Conservation (phyloP, 2,797 vertebrate genomes). For the Salmo trutta region DNA sequence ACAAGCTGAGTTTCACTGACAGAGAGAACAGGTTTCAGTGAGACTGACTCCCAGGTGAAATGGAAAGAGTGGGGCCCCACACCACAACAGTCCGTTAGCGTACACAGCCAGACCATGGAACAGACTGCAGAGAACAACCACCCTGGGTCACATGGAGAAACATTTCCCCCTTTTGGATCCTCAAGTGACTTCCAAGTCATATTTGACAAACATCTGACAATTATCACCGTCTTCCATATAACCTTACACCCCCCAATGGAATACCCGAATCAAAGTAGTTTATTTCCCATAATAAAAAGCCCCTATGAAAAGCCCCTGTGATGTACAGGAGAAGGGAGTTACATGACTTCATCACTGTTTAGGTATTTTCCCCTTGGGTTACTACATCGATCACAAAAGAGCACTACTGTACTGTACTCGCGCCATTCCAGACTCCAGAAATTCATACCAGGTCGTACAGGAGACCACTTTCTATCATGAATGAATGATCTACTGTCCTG, state of each 20-base stretch:
- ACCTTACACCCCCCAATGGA: background rate
- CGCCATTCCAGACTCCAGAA: too few species aligned
- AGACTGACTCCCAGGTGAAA: too few species aligned
- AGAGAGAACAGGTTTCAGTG: background rate
- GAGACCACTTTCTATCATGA: background rate
- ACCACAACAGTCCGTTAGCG: background rate
- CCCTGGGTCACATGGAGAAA: background rate
- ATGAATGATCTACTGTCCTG: background rate
- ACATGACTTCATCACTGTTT: too few species aligned
- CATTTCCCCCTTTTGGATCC: background rate
- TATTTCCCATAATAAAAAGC: background rate
- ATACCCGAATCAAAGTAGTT: too few species aligned
- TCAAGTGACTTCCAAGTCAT: background rate
- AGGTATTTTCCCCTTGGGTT: too few species aligned
- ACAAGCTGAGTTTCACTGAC: constrained; percentile 35
- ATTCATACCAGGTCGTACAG: too few species aligned
- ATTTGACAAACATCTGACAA: background rate
- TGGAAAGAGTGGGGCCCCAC: background rate
- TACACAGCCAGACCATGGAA: constrained; percentile 5
- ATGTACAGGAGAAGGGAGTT: too few species aligned
- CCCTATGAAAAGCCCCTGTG: background rate
- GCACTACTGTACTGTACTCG: too few species aligned
- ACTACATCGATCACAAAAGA: too few species aligned
- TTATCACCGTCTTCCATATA: background rate
- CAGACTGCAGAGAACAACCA: background rate